A percentile compares a stretch with the other conserved stretches of the same genome.
phyloP scores from a whole-genome alignment of 2,888 invertebrate species.

The Eupithecia inturbata region DNA sequence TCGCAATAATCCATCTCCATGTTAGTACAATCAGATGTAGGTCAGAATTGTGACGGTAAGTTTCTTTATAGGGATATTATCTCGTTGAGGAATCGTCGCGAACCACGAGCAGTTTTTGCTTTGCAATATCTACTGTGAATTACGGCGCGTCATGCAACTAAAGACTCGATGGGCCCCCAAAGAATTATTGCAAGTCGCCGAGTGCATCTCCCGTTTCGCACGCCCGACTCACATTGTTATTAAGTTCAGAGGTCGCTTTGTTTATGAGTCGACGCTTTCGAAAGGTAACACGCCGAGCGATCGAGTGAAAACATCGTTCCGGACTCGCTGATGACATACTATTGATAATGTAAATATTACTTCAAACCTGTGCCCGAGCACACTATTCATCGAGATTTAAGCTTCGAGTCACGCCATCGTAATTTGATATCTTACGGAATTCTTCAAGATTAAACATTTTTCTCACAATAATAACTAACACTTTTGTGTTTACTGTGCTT shows the following conservation, averaged over 20 bases:
- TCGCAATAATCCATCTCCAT: conserved; percentile 64
- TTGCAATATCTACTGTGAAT: conserved; percentile 59
- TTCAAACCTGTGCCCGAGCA: conserved; percentile 67
- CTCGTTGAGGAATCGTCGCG: conserved; percentile 62
- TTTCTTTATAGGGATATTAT: conserved; percentile 68
- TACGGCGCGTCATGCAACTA: conserved; percentile 69
- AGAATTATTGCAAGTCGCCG: conserved; percentile 78
- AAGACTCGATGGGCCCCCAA: conserved; percentile 70
- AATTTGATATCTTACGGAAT: conserved; percentile 41
- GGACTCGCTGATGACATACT: conserved; percentile 78
- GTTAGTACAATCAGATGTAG: conserved; percentile 69
- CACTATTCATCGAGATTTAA: conserved; percentile 62
- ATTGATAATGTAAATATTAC: conserved; percentile 81
- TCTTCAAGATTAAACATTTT: conserved; percentile 33
- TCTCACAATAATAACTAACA: conserved; percentile 38
- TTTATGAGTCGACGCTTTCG: conserved; percentile 81
- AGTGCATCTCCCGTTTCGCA: conserved; percentile 82
- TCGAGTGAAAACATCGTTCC: conserved; percentile 77
- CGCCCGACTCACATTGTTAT: conserved; percentile 82
- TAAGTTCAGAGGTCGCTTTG: conserved; percentile 82
- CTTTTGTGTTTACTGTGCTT: conserved; percentile 27
- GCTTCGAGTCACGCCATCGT: conserved; percentile 48
- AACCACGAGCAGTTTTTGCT: conserved; percentile 67
- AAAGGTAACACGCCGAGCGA: conserved; percentile 79
- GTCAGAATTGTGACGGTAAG: conserved; percentile 69